A percentile compares a stretch with the other conserved stretches of the same genome.
Conservation (phyloP, 1,140 invertebrate genomes). For the Amyelois transitella region DNA sequence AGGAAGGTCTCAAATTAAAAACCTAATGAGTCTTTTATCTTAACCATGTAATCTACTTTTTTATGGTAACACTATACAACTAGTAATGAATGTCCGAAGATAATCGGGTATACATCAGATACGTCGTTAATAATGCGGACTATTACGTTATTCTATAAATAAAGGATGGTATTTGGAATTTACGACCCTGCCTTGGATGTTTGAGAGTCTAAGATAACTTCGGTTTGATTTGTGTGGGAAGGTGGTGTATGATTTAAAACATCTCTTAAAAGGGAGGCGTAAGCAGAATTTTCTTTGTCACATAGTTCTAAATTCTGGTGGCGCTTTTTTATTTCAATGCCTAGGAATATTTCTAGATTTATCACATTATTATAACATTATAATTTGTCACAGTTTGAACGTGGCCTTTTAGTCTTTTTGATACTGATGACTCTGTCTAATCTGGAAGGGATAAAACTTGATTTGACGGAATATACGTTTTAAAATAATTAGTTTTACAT, state of each 20-base stretch:
- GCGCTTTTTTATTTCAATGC: neutral
- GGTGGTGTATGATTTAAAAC: no score
- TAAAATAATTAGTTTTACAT: no score
- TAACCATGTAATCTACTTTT: neutral
- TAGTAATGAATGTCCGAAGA: neutral
- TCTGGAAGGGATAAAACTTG: no score
- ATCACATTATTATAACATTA: no score
- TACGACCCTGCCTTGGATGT: neutral
- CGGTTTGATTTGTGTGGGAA: neutral
- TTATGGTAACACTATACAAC: neutral
- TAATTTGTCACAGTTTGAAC: no score
- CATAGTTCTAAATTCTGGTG: neutral
- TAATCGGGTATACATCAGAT: neutral
- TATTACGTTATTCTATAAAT: neutral
- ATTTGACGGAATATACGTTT: no score
- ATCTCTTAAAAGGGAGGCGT: no score
- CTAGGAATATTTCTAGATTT: no score
- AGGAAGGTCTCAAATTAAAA: neutral
- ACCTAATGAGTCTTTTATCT: neutral
- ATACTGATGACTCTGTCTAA: no score
- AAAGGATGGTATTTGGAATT: neutral
- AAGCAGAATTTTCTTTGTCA: no score
- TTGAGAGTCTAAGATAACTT: neutral
- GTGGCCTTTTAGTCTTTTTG: no score
- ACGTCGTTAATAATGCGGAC: neutral